Evolutionary conservation across 2,888 invertebrate species (phyloP), one percentile per base, ranked within the genome.

Genomic region (Cephus pulcher): DNA sequence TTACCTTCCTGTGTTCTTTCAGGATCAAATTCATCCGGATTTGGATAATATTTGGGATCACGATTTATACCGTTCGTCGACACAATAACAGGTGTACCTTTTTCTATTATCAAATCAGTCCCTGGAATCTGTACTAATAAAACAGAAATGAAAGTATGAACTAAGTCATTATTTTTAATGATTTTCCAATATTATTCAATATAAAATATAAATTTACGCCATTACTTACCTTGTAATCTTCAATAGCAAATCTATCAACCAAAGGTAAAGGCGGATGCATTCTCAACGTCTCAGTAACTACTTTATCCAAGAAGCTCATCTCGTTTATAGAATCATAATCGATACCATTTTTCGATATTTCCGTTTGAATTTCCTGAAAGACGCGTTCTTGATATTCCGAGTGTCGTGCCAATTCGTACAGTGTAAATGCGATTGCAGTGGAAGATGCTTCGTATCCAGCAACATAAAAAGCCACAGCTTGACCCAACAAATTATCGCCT

Each of bases 381-480:
- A 82, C 80, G 4, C 74, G 82, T 34, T 81, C 77, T 79, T 87
- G 84, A 74, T 83, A 76, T 34, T 85, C 82, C 12, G 85, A 85
- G 79, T 89, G 74, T 69, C 79, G 80, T 4, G 88, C 85, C 70
- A 89, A 81, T 78, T 88, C 85, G 33, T 84, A 83, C 9, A 89
- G 78, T 32, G 83, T 78, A 69, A 88, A 89, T 2, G 88, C 84
- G n/a, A 87, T 86, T 11, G 85, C 80, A 1, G 85, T 85, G 12
- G 88, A 85, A 3, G 81, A 82, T 1, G 88, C 86, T 79, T 89
- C 89, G 34, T 87, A 87, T 73, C 89, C 89, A 76, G 89, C 89
- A 1, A 87, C 79, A 40, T 83, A 88, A 76, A 89, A 87, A 0
- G 86, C 82, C 23, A 86, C 83, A 30, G 88, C 82, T 79, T 89